These are phyloP conservation scores for Dendrophyllia cribrosa DNA, from an alignment of 64 coral and sea anemone species.

Conservation along the genomic window DNA sequence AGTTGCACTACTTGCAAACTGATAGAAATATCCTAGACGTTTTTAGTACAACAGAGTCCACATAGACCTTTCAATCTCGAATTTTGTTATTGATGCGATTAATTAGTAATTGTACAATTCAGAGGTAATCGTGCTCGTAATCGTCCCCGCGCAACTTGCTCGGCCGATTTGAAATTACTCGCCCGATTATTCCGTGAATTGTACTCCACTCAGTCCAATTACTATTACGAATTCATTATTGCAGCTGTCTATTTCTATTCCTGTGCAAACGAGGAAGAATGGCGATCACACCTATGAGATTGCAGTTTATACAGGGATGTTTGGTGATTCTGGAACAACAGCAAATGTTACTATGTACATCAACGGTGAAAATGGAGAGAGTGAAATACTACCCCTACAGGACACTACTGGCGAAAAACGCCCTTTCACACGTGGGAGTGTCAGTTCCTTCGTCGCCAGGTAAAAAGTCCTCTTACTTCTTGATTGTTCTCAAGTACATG, in stretches of 20 bases:
- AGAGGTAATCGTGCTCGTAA: no score
- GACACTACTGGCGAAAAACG: conserved; percentile 22
- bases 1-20: no score
- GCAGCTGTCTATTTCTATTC: conserved; percentile 2
- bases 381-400: conserved; percentile 53
- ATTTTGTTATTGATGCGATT: no score
- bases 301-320: conserved; percentile 78
- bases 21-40: no score
- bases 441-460: conserved; percentile 50
- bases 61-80: no score
- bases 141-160: no score
- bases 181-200: no score
- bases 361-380: conserved; percentile 50
- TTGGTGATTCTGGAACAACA: conserved; percentile 78
- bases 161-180: no score
- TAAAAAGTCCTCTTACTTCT: neutral
- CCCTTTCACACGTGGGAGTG: conserved; percentile 74
- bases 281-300: conserved; percentile 65
- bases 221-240: neutral
- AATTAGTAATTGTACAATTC: no score
- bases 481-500: no score
- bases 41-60: no score
- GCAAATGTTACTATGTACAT: conserved; percentile 81
- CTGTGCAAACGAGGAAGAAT: neutral
- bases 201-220: no score